phyloP scores from a whole-genome alignment of 1,140 invertebrate genomes.

The Tetramorium simillimum region DNA sequence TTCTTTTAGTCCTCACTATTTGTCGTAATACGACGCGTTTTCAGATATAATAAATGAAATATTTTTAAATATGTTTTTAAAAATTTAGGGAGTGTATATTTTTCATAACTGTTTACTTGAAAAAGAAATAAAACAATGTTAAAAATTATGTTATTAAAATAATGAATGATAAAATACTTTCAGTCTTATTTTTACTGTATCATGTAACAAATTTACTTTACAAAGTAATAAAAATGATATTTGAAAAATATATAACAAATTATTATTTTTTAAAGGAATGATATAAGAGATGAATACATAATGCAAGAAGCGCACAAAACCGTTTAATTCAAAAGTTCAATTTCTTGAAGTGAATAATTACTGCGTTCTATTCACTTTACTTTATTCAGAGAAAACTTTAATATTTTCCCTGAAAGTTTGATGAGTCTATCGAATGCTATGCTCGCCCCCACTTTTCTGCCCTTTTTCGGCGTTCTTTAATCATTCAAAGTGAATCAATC shows the following conservation, averaged over 20 bases:
- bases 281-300: not conserved
- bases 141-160: not conserved
- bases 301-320: not conserved
- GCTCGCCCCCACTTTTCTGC: slow-evolving; percentile 65
- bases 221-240: not conserved
- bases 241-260: not conserved
- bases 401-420: slow-evolving; percentile 82
- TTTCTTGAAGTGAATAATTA: slow-evolving; percentile 29
- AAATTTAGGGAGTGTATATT: not conserved
- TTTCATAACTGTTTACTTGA: not conserved
- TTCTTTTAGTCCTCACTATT: too few relatives aligned
- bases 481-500: slow-evolving; percentile 86
- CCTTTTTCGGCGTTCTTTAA: slow-evolving; percentile 81
- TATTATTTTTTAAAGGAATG: not conserved
- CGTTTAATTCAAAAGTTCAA: slow-evolving; percentile 10
- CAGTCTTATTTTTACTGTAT: not conserved
- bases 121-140: not conserved
- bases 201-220: not conserved
- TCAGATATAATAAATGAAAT: too few relatives aligned
- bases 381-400: slow-evolving; percentile 65
- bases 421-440: slow-evolving; percentile 84
- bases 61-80: not conserved
- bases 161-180: not conserved
- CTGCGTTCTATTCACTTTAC: slow-evolving; percentile 70
- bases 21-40: too few relatives aligned